These are phyloP conservation scores for Spea hammondii DNA, from an alignment of 2,797 vertebrate species.

Conservation along the genomic window DNA sequence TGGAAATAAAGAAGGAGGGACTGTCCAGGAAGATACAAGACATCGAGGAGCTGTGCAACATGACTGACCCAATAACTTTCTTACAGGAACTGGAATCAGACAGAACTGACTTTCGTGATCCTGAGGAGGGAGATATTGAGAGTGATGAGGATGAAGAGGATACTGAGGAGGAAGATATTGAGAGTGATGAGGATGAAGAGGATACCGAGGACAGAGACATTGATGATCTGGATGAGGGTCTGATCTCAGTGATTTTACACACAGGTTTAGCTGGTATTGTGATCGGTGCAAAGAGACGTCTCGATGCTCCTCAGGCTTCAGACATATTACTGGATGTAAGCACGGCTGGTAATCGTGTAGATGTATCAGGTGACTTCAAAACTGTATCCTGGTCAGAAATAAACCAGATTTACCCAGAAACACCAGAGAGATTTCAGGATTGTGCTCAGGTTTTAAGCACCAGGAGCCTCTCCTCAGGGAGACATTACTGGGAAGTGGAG, in stretches of 20 bases:
- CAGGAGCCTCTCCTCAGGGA: background rate
- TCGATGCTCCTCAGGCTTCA: background rate
- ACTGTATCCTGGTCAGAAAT: constrained; percentile 2
- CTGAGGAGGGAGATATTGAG: constrained; percentile 12
- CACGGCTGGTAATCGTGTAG: background rate
- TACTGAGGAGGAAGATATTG: constrained; percentile 7
- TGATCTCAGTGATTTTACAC: constrained; percentile 14
- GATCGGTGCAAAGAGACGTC: constrained; percentile 3
- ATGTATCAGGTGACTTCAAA: constrained; percentile 7
- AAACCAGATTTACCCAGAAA: constrained; percentile 1
- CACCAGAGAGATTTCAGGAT: background rate
- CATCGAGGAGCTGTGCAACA: constrained; percentile 14
- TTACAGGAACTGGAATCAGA: constrained; percentile 2
- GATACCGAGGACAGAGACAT: constrained; percentile 10
- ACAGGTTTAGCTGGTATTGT: constrained; percentile 16
- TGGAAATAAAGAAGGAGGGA: constrained; percentile 26
- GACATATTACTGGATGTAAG: constrained; percentile 30
- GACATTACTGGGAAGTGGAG: constrained; percentile 16
- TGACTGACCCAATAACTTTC: constrained; percentile 21
- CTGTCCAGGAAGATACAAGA: constrained; percentile 21
- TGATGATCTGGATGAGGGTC: constrained; percentile 18
- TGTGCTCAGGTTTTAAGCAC: constrained; percentile 3
- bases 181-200: background rate
- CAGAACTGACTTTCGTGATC: constrained; percentile 1
- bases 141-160: constrained; percentile 10